Percentiles rank a stretch among this genome's conserved stretches.
phyloP scores from a whole-genome alignment of 2,888 invertebrate genomes.

The Drosophila picticornis region DNA sequence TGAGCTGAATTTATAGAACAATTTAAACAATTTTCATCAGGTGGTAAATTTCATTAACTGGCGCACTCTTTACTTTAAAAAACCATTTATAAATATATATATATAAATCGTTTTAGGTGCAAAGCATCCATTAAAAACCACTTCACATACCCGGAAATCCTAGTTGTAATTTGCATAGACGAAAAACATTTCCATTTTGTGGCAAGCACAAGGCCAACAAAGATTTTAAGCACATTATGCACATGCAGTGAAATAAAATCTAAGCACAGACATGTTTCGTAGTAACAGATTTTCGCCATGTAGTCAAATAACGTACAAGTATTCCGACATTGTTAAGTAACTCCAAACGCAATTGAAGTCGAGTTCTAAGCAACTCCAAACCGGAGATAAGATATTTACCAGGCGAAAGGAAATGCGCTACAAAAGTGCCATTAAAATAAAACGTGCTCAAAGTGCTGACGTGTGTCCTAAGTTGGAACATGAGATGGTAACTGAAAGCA shows the following conservation, averaged over 20 bases:
- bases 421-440: constrained; percentile 76
- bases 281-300: background rate
- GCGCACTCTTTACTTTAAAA: background rate
- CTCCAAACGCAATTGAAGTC: constrained; percentile 16
- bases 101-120: background rate
- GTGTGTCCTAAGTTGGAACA: constrained; percentile 23
- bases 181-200: constrained; percentile 15
- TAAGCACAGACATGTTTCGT: background rate
- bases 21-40: background rate
- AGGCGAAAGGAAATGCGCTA: constrained; percentile 61
- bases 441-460: constrained; percentile 72
- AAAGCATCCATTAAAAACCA: background rate
- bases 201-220: constrained; percentile 2
- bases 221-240: background rate
- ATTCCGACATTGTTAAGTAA: constrained; percentile 7
- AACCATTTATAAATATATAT: background rate
- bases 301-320: constrained; percentile 9
- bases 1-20: background rate
- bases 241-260: constrained; percentile 6
- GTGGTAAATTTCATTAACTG: background rate
- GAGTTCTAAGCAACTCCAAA: constrained; percentile 12
- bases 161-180: constrained; percentile 23
- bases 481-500: background rate
- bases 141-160: background rate
- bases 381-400: constrained; percentile 12